These are phyloP conservation scores for Spheniscus mendiculus DNA, from an alignment of 2,113 vertebrate species.

Conservation along the genomic window DNA sequence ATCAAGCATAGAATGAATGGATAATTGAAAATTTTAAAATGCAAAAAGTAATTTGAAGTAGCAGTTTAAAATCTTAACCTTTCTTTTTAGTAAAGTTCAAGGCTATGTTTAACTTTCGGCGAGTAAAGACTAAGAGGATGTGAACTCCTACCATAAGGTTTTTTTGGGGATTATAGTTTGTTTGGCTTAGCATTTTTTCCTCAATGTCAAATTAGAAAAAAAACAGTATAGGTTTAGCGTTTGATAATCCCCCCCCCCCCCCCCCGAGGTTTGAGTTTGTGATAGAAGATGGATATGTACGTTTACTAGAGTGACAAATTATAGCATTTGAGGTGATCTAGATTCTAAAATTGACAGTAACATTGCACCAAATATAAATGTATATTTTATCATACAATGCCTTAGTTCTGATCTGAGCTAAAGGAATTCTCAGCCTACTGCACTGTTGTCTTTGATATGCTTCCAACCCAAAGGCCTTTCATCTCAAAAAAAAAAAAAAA, in stretches of 20 bases:
- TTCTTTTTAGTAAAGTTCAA: constrained; percentile 36
- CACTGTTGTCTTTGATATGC: constrained; percentile 82
- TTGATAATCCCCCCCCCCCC: constrained; percentile 9
- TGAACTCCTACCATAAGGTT: constrained; percentile 10
- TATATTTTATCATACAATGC: constrained; percentile 80
- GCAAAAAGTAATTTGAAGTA: constrained; percentile 23
- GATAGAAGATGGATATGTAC: constrained; percentile 50
- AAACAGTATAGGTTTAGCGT: constrained; percentile 57
- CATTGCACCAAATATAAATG: constrained; percentile 78
- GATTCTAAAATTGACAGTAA: constrained; percentile 66
- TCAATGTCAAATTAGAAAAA: constrained; percentile 68
- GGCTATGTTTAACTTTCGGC: background rate
- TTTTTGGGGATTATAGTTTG: constrained; percentile 6
- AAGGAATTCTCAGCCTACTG: constrained; percentile 76
- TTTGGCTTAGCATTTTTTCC: constrained; percentile 57
- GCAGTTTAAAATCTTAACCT: constrained; percentile 6
- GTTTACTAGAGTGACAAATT: constrained; percentile 64
- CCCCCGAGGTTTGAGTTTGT: constrained; percentile 55
- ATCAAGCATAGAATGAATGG: constrained; percentile 59
- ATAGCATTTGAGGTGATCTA: constrained; percentile 68
- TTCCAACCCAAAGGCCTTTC: constrained; percentile 87
- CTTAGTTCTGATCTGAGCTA: constrained; percentile 81
- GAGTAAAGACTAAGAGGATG: constrained; percentile 7
- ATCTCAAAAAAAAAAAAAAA: constrained; percentile 65
- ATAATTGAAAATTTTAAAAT: background rate